Conservation (phyloP, 2,797 vertebrate species). For the Leucoraja ocellata region DNA sequence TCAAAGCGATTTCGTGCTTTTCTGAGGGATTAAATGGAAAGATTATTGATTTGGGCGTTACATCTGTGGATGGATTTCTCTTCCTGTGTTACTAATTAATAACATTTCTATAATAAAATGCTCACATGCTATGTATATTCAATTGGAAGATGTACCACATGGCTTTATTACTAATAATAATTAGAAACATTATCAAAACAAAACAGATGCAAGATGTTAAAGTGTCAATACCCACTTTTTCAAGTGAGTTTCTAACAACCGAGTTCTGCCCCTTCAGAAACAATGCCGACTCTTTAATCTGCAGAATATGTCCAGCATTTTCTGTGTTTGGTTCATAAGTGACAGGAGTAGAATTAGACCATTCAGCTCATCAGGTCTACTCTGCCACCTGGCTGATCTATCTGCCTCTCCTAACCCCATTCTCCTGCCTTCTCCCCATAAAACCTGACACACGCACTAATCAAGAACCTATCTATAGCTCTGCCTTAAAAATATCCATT, state of each 20-base stretch:
- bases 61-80: background rate
- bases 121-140: background rate
- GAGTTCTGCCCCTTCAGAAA: background rate
- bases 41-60: slow-evolving; percentile 38
- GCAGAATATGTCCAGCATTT: too few relatives aligned
- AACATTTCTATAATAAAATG: background rate
- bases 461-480: too few relatives aligned
- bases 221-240: background rate
- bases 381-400: too few relatives aligned
- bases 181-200: background rate
- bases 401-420: too few relatives aligned
- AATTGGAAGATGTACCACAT: background rate
- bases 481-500: too few relatives aligned
- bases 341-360: too few relatives aligned
- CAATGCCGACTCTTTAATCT: too few relatives aligned
- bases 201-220: background rate
- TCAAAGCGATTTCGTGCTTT: slow-evolving; percentile 93
- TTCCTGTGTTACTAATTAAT: background rate
- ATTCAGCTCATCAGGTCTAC: too few relatives aligned
- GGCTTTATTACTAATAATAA: background rate
- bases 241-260: background rate
- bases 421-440: too few relatives aligned
- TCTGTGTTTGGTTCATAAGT: too few relatives aligned
- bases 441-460: too few relatives aligned
- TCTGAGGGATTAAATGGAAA: slow-evolving; percentile 53